A percentile compares a stretch with the other conserved stretches of the same genome.
These are phyloP conservation scores for Cervus canadensis DNA, from an alignment of 2,113 vertebrate genomes.

Conservation along the genomic window DNA sequence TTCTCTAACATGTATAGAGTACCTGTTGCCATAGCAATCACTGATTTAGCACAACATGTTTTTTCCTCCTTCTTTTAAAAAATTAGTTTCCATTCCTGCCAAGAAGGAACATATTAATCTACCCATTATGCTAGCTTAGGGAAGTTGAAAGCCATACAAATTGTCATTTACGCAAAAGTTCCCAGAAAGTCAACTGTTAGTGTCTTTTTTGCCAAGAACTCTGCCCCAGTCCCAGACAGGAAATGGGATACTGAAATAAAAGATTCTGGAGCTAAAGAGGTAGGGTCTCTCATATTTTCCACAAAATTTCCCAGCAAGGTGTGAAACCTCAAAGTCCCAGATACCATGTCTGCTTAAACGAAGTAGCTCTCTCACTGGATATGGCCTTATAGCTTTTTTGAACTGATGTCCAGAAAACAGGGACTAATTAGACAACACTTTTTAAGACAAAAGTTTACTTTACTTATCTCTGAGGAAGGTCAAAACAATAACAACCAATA, in stretches of 20 bases:
- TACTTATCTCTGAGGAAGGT: not conserved
- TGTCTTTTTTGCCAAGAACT: conserved; percentile 22
- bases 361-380: not conserved
- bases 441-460: not conserved
- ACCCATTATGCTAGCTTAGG: conserved; percentile 32
- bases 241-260: not conserved
- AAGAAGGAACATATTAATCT: conserved; percentile 59
- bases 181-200: conserved; percentile 21
- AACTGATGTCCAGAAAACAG: not conserved
- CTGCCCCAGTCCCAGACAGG: not conserved
- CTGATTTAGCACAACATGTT: conserved; percentile 60
- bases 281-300: not conserved
- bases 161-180: conserved; percentile 20
- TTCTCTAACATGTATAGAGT: conserved; percentile 35
- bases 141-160: conserved; percentile 40
- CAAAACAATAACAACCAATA: not conserved
- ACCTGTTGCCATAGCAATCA: conserved; percentile 54
- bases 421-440: not conserved
- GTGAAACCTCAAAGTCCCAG: not conserved
- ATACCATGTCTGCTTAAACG: not conserved
- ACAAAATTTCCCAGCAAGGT: not conserved
- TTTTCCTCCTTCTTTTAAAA: conserved; percentile 43
- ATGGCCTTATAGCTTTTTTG: not conserved
- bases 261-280: not conserved
- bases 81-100: conserved; percentile 47